phyloP scores from a whole-genome alignment of 2,797 vertebrate genomes.

The Sparidentex hasta region DNA sequence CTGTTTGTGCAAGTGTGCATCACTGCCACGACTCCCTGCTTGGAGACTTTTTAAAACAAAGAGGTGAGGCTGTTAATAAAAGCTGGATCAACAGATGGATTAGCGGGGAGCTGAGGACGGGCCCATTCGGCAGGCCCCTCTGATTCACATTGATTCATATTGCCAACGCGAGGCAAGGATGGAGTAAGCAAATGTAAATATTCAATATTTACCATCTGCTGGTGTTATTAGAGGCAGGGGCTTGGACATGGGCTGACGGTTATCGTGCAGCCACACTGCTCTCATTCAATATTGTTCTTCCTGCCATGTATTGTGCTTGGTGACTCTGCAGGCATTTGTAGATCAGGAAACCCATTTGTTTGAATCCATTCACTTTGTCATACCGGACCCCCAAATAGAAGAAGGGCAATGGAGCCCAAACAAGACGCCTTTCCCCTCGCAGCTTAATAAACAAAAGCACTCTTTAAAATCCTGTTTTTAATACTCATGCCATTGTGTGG shows the following conservation, averaged over 20 bases:
- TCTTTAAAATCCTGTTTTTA: conserved; percentile 24
- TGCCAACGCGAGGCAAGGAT: conserved; percentile 73
- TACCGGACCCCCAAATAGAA: conserved; percentile 41
- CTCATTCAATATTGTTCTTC: conserved; percentile 77
- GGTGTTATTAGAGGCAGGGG: conserved; percentile 85
- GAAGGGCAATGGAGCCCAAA: conserved; percentile 17
- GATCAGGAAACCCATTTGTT: conserved; percentile 70
- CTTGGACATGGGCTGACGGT: conserved; percentile 73
- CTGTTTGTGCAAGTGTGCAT: conserved; percentile 25
- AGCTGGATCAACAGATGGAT: conserved; percentile 81
- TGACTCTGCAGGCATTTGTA: conserved; percentile 74
- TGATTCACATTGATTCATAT: conserved; percentile 85
- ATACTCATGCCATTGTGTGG: conserved; percentile 9
- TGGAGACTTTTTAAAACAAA: conserved; percentile 69
- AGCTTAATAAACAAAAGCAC: conserved; percentile 23
- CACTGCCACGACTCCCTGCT: conserved; percentile 26
- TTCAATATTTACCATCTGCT: conserved; percentile 88
- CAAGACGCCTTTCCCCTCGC: neutral
- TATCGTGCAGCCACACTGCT: conserved; percentile 66
- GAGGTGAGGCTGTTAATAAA: conserved; percentile 81
- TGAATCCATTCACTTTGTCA: conserved; percentile 52
- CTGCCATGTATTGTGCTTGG: conserved; percentile 65
- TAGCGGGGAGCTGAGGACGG: conserved; percentile 65
- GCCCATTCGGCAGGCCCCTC: conserved; percentile 49
- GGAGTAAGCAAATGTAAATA: conserved; percentile 88